phyloP scores from a whole-genome alignment of 2,797 vertebrate species.

The Rousettus madagascariensis region DNA sequence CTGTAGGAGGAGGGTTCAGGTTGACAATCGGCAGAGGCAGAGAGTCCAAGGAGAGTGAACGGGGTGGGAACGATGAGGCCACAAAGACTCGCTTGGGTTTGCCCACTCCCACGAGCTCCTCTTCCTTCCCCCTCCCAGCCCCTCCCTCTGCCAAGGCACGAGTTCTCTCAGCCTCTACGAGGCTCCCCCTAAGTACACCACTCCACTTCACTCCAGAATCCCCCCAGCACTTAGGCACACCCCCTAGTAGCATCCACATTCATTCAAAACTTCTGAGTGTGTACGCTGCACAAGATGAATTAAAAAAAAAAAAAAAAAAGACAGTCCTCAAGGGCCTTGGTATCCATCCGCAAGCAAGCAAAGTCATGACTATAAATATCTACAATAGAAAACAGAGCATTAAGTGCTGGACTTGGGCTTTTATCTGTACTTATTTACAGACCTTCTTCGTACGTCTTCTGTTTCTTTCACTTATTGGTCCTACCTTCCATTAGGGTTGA shows the following conservation, averaged over 20 bases:
- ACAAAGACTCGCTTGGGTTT: background rate
- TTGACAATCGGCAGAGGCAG: background rate
- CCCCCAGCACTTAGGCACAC: background rate
- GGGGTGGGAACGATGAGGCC: background rate
- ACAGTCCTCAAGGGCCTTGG: background rate
- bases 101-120: background rate
- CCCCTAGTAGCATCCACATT: background rate
- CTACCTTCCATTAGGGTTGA: background rate
- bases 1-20: background rate
- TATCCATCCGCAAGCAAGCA: background rate
- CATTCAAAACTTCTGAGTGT: background rate
- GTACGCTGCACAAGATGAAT: background rate
- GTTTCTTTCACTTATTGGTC: background rate
- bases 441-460: background rate
- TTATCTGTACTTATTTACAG: background rate
- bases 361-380: background rate
- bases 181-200: background rate
- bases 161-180: background rate
- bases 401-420: slow-evolving; percentile 17
- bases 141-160: background rate
- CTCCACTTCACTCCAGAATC: background rate
- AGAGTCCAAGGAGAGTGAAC: background rate
- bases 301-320: background rate
- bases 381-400: background rate
- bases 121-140: background rate